Percentiles rank a stretch among this genome's conserved stretches.
phyloP scores from a whole-genome alignment of 2,113 vertebrate genomes.

The Grus americana region DNA sequence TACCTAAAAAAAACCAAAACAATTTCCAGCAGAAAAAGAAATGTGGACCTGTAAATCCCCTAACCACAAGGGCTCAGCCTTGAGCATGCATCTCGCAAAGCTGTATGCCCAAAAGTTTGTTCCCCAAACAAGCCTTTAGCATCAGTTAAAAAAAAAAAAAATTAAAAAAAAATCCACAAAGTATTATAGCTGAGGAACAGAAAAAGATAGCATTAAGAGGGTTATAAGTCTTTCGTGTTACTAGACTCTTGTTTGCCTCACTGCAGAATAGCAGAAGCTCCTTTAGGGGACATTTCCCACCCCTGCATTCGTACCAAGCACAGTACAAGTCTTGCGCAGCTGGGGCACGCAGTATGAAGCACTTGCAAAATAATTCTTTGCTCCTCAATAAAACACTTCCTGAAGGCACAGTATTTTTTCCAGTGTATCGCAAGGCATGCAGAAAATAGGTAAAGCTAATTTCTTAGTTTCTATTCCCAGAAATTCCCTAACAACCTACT shows the following conservation, averaged over 20 bases:
- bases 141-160: not conserved
- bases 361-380: not conserved
- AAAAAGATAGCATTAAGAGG: not conserved
- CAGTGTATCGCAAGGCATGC: not conserved
- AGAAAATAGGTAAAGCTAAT: not conserved
- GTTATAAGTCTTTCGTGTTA: fast-evolving
- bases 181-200: not conserved
- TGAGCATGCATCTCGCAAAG: not conserved
- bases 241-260: not conserved
- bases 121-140: not conserved
- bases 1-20: not conserved
- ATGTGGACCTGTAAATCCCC: not conserved
- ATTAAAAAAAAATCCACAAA: too few species aligned
- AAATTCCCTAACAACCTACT: not conserved
- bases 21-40: not conserved
- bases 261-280: not conserved
- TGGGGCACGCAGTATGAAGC: not conserved
- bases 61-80: not conserved
- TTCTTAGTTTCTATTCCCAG: not conserved
- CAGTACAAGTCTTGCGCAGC: too few species aligned
- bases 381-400: not conserved
- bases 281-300: not conserved
- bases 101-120: not conserved
- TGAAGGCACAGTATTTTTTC: not conserved
- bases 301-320: not conserved